These are phyloP conservation scores for Nasua narica DNA, from an alignment of 2,797 vertebrate genomes.

Conservation along the genomic window DNA sequence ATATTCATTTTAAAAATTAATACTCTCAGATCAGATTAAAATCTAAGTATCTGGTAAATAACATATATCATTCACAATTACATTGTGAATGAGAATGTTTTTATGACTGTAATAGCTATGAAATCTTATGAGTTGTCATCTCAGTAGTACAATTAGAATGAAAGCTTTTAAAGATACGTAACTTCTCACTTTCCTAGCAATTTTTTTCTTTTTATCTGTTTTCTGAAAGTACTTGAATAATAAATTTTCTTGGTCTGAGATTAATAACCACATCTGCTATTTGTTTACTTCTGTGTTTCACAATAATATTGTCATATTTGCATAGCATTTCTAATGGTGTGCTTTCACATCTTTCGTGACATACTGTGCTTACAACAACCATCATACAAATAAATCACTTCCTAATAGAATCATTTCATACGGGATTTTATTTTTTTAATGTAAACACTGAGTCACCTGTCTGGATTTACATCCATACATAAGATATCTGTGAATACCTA, in stretches of 20 bases:
- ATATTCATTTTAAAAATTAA: conserved; percentile 57
- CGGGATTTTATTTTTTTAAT: background rate
- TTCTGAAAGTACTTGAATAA: background rate
- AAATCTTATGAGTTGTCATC: conserved; percentile 1
- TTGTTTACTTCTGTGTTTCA: conserved; percentile 43
- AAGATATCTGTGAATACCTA: background rate
- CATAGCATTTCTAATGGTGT: background rate
- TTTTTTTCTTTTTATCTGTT: background rate
- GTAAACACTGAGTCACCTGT: conserved; percentile 18
- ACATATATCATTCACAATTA: background rate
- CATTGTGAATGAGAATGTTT: conserved; percentile 21
- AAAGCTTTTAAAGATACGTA: conserved; percentile 31
- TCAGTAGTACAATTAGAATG: background rate
- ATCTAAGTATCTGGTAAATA: conserved; percentile 44
- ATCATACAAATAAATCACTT: conserved; percentile 39
- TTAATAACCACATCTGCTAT: conserved; percentile 21
- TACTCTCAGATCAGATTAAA: conserved; percentile 21
- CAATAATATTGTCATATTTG: conserved; percentile 33
- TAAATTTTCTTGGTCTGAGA: background rate
- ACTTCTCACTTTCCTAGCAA: conserved; percentile 5
- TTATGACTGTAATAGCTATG: background rate
- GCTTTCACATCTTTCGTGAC: background rate
- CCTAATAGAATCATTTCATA: background rate
- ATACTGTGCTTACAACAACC: conserved; percentile 18
- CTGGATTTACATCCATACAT: background rate